These are phyloP conservation scores for Ectemnius lituratus DNA, from an alignment of 2,888 invertebrate genomes.

Conservation along the genomic window DNA sequence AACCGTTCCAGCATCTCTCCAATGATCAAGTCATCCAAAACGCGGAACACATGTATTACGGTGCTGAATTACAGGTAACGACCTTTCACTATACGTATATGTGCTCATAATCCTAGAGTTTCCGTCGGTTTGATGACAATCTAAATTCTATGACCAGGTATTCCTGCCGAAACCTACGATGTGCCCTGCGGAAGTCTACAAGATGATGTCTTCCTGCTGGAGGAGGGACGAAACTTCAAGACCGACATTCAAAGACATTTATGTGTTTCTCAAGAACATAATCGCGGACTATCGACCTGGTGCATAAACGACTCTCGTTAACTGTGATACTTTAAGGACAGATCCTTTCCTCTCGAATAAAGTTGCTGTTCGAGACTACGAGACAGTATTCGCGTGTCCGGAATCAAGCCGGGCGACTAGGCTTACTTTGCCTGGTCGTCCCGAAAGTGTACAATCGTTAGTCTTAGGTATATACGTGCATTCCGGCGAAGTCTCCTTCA, in stretches of 20 bases:
- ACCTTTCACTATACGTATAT: no score
- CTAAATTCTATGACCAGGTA: conserved; percentile 66
- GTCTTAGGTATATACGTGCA: conserved; percentile 53
- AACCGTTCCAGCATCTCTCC: conserved; percentile 81
- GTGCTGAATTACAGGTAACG: conserved; percentile 81
- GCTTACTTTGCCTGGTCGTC: conserved; percentile 28
- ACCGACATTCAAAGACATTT: conserved; percentile 84
- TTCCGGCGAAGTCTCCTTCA: conserved; percentile 8
- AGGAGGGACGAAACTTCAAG: conserved; percentile 81
- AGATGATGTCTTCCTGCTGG: conserved; percentile 87
- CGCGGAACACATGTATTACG: conserved; percentile 84
- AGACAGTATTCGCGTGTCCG: conserved; percentile 26
- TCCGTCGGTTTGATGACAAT: background rate
- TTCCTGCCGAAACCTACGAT: conserved; percentile 87
- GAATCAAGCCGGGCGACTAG: conserved; percentile 9
- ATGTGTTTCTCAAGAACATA: conserved; percentile 83
- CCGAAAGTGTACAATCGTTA: conserved; percentile 71
- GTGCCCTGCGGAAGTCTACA: conserved; percentile 87
- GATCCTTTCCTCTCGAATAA: conserved; percentile 26
- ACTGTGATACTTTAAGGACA: conserved; percentile 69
- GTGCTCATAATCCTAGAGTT: no score
- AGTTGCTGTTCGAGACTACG: conserved; percentile 7
- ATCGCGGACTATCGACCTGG: conserved; percentile 80
- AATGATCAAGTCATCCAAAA: conserved; percentile 83
- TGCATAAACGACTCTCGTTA: conserved; percentile 64